Base-by-base conservation (phyloP, 2,888 invertebrate species). In the Polylopha cassiicola region DNA sequence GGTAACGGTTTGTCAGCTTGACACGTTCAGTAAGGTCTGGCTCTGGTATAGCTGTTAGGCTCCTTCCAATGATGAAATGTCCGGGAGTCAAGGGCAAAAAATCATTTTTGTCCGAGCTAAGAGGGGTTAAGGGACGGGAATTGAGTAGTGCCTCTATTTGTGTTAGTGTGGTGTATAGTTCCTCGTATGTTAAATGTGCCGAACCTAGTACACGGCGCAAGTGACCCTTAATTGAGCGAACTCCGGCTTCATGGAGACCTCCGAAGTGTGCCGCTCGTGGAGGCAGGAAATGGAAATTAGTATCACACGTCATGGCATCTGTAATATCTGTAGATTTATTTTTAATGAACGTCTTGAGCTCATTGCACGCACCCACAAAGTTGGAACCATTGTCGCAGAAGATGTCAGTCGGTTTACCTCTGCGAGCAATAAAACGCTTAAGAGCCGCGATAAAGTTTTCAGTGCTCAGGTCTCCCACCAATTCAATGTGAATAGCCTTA, bases 41-140 rank as follows among this genome's bases (percentile, higher is more conserved):
- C 10, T 29, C 8, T 5, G 37, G 46, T 20, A 43, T 16, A 7
- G 43, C 29, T 2, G 26, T 33, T 11, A 37, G 27, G 8, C 39
- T 30, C 23, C 43, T 32, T 9, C 37, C 37, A 20, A 44, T 37
- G 3, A 37, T 6, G 16, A 39, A 37, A 16, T 43, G 37, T 9
- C 34, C 27, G 3, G 34, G 34, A 14, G 34, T 34, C 7, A 34
- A 20, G 4, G 34, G 26, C 8, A 1, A 20, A 4, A 26, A 8
- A 9, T 34, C 34, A 1, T 26, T 18, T n/a, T 18, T 13, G 4
- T 27, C 7, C 10, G 17, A 33, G 2, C 13, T 24, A 9, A 24
- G 24, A 5, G 24, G 33, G 17, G 28, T 17, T 9, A 28, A 6
- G 16, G 28, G 28, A 17, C 28, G n/a, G 28, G 28, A 28, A 10